phyloP scores from a whole-genome alignment of 2,797 vertebrate genomes.

The Pantherophis alleghaniensis region DNA sequence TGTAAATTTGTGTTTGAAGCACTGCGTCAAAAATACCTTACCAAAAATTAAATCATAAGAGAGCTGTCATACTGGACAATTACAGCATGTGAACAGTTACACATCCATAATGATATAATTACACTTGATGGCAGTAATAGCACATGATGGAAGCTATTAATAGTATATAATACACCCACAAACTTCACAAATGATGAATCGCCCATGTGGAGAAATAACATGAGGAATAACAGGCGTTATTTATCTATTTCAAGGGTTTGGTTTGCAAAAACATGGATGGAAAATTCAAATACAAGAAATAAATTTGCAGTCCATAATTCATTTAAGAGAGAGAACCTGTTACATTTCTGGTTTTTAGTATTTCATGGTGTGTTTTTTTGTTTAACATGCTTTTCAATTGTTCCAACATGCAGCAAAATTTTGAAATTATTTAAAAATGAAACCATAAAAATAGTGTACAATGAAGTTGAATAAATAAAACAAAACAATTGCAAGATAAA shows the following conservation, averaged over 20 bases:
- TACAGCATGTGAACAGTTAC: constrained; percentile 37
- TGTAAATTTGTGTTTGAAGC: constrained; percentile 36
- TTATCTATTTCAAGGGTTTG: constrained; percentile 57
- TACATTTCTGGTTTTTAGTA: constrained; percentile 30
- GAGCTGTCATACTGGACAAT: constrained; percentile 49
- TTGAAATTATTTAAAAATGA: background rate
- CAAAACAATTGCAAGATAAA: background rate
- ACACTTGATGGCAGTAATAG: constrained; percentile 70
- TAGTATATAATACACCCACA: constrained; percentile 36
- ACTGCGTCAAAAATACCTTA: constrained; percentile 28
- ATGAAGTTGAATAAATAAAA: background rate
- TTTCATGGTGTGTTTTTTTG: constrained; percentile 28
- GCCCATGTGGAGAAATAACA: constrained; percentile 14
- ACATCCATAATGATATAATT: constrained; percentile 64
- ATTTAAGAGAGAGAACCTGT: constrained; percentile 61
- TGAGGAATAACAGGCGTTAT: constrained; percentile 50
- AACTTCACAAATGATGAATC: constrained; percentile 40
- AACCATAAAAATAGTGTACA: background rate
- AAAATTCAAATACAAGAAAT: constrained; percentile 54
- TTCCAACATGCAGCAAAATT: background rate
- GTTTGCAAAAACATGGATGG: constrained; percentile 57
- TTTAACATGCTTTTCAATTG: background rate
- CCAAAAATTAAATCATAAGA: background rate
- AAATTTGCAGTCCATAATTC: constrained; percentile 54
- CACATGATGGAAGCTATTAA: constrained; percentile 57